phyloP scores from a whole-genome alignment of 2,113 vertebrate genomes.

The Varanus komodoensis region DNA sequence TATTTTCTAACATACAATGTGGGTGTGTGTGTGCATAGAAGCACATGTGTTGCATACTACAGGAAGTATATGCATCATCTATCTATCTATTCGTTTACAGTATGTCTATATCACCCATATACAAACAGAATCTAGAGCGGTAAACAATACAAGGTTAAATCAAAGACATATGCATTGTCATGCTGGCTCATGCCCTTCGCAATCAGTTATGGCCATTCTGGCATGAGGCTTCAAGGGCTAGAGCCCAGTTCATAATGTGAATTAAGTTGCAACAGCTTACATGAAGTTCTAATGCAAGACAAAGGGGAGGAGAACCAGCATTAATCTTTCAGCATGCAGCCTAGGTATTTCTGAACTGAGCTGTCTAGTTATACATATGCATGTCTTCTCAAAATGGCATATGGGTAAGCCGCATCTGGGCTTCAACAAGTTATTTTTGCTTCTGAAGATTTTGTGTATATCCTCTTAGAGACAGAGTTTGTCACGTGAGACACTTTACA shows the following conservation, averaged over 20 bases:
- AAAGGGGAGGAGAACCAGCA: neutral
- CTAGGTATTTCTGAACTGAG: neutral
- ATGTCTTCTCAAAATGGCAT: neutral
- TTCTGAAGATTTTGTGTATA: neutral
- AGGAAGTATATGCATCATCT: no score
- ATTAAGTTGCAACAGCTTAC: neutral
- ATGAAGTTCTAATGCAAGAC: neutral
- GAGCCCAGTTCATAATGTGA: neutral
- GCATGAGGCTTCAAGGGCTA: no score
- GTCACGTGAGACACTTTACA: neutral
- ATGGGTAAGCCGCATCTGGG: neutral
- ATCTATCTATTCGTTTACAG: no score
- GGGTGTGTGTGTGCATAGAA: neutral
- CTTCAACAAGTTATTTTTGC: neutral
- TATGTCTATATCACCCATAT: no score
- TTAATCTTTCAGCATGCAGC: neutral
- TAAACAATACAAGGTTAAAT: no score
- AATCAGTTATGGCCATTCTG: neutral
- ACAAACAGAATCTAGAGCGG: no score
- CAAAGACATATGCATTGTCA: neutral
- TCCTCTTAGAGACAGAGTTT: neutral
- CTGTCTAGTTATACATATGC: neutral
- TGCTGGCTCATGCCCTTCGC: no score
- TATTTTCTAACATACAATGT: neutral
- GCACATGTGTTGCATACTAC: neutral